Base-by-base conservation (phyloP, 2,888 invertebrate genomes). In the Hirtodrosophila alboralis region DNA sequence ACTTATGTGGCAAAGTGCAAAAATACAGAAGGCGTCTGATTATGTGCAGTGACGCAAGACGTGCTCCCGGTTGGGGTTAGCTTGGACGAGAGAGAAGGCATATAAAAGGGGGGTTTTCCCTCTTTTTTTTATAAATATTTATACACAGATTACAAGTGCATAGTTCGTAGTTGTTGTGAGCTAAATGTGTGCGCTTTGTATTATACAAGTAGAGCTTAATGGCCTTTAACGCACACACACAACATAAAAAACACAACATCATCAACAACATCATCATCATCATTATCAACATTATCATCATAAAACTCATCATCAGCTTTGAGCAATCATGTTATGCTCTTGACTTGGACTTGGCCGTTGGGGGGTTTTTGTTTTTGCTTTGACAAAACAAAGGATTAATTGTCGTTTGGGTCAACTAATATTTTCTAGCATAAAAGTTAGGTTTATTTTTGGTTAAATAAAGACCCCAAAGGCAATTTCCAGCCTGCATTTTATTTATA, bases 171-270 rank as follows among this genome's bases (percentile, higher is more conserved):
- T 45, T 54, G 68, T 49, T 49, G 66, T 62, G n/a, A n/a, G 81
- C 75, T 78, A 76, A 76, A 79, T 77, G 71, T 69, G 71, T 66
- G 75, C 67, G 74, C 81, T 86, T 81, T 86, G 86, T 81, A 80
- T 84, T 84, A 54, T 58, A 86, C 84, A 81, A 81, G 86, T 68
- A 86, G 81, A 76, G 84, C 81, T 69, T 81, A 81, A 84, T 86
- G 85, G 81, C 84, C 81, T 80, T 84, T 86, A 75, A 54, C 65
- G 61, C 40, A 73, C 62, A 41, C 54, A 58, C 21, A 64, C 53
- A 54, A 41, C 49, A 47, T 37, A 23, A 26, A 38, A 6, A 38
- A 14, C 16, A 10, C 18, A 43, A 36, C 33, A 51, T 26, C 44
- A 40, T 10, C 28, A 59, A 13, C 21, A 27, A 49, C 21, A 67